phyloP scores from a whole-genome alignment of 2,113 vertebrate species.

The Jaculus jaculus region DNA sequence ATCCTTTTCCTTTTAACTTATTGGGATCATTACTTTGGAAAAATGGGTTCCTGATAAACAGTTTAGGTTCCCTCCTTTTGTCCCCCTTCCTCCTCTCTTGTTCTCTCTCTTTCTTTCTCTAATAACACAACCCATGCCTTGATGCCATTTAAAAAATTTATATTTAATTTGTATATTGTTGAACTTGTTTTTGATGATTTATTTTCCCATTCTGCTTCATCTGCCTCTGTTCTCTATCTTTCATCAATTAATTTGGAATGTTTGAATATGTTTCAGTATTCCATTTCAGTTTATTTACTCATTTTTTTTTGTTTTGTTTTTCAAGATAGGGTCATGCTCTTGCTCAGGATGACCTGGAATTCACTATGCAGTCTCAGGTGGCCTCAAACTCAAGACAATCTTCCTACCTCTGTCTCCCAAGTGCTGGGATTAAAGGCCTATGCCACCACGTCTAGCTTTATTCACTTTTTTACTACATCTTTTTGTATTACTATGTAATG shows the following conservation, averaged over 20 bases:
- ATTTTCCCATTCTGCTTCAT: background rate
- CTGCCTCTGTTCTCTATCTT: background rate
- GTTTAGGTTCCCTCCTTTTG: too few relatives aligned
- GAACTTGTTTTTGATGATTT: background rate
- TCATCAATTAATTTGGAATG: background rate
- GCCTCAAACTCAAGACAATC: too few relatives aligned
- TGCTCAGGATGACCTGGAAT: too few relatives aligned
- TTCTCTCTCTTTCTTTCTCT: background rate
- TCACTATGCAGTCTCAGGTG: too few relatives aligned
- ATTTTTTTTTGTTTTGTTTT: too few relatives aligned
- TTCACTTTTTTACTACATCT: background rate
- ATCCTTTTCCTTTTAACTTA: too few relatives aligned
- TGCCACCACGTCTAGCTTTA: too few relatives aligned
- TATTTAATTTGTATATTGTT: background rate
- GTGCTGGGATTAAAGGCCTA: too few relatives aligned
- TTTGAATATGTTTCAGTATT: constrained; percentile 27
- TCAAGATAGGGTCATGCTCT: too few relatives aligned
- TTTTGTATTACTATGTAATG: background rate
- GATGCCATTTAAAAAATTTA: background rate
- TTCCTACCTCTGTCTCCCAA: too few relatives aligned
- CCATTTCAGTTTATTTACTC: background rate
- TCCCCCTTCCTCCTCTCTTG: too few relatives aligned
- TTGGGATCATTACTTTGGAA: background rate
- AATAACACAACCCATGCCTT: too few relatives aligned
- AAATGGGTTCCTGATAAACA: background rate